Evolutionary conservation across 2,888 invertebrate genomes (phyloP), one percentile per base, ranked within the genome.

Genomic region (Polydrusus pterygomalis): DNA sequence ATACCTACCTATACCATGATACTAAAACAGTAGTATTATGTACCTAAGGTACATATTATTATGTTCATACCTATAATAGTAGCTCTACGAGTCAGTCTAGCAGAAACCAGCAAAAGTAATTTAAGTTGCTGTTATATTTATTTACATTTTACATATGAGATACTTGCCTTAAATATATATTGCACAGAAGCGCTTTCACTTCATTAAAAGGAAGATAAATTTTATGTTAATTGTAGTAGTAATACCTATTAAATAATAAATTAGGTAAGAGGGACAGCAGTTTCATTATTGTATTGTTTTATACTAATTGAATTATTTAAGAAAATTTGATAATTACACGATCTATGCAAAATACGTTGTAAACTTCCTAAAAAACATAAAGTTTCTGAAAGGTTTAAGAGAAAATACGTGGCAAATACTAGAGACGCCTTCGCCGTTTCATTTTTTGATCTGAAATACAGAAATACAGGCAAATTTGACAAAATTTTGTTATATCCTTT

Each of bases 121-220:
- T 13, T 47, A 7, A 15, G 49, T 17, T 49, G 13, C 49, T 49
- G n/a, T 43, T n/a, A 43, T 43, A 43, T 43, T 43, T 13, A n/a
- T 13, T 49, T 5, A 0, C 30, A 10, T 25, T 25, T 30, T 3
- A 54, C 25, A 5, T 11, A 54, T n/a, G n/a, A 56, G 56, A 56
- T 9, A 56, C 30, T 56, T 7, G 56, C 34, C 56, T 56, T 56
- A 56, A 56, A 15, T 15, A 34, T 34, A 30, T 56, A 9, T 13
- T 56, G 34, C 34, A 34, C 56, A 56, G 30, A 56, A 56, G 56
- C 56, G 25, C 56, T 56, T 56, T 56, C 56, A 34, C 56, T 56
- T 56, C 9, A 25, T 13, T 6, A 34, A 56, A 56, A 56, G 56
- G 56, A 56, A 56, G 56, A 56, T 56, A 56, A 30, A 30, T 34